A percentile compares a stretch with the other conserved stretches of the same genome.
Evolutionary conservation across 1,140 invertebrate genomes (phyloP).

Genomic region (Lepeophtheirus salmonis): DNA sequence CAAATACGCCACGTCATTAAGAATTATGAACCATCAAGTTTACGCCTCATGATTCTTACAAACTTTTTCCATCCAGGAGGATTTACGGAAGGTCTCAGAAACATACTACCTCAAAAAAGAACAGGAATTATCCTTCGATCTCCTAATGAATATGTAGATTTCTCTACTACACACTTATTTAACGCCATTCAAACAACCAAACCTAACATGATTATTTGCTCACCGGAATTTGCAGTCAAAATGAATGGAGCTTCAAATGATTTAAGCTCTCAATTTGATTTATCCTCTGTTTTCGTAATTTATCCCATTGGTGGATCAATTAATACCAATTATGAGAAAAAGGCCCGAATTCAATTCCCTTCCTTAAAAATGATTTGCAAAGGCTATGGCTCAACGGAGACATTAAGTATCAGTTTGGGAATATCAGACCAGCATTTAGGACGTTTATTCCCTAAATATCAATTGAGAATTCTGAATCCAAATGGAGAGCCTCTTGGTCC

Average conservation of each 20-base stretch:
- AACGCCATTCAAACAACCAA: neutral
- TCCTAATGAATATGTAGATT: too few relatives aligned
- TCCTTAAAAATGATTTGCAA: neutral
- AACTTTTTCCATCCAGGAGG: neutral
- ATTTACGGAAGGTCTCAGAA: neutral
- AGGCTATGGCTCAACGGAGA: neutral
- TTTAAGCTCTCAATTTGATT: neutral
- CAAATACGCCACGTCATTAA: neutral
- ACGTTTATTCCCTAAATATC: neutral
- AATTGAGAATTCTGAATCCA: neutral
- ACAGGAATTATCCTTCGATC: neutral
- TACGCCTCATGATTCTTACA: neutral
- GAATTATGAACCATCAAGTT: neutral
- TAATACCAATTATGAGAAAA: neutral
- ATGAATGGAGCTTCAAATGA: neutral
- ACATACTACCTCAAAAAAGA: neutral
- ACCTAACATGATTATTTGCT: neutral
- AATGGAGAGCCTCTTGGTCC: neutral
- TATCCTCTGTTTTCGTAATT: neutral
- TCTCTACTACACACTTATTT: too few relatives aligned
- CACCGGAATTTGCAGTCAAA: neutral
- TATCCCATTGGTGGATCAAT: neutral
- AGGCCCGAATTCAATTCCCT: neutral
- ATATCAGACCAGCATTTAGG: neutral
- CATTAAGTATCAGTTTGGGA: neutral